phyloP scores from a whole-genome alignment of 2,888 invertebrate species.

The Coelinius sp. region DNA sequence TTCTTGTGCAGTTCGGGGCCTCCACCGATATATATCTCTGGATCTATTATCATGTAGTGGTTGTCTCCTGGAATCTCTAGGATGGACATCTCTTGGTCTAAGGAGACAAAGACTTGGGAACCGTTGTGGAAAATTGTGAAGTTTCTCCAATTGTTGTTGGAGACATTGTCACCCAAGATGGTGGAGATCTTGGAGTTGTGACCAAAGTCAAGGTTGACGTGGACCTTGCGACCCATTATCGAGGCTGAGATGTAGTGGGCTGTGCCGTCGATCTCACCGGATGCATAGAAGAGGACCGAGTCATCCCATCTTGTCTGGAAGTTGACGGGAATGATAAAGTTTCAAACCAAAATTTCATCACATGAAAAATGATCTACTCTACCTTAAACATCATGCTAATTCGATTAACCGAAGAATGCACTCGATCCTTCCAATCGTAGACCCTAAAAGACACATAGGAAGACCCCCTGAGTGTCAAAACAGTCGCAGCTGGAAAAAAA shows the following conservation, averaged over 20 bases:
- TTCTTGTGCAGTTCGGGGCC: slow-evolving; percentile 89
- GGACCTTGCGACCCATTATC: slow-evolving; percentile 85
- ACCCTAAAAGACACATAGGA: slow-evolving; percentile 94
- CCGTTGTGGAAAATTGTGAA: slow-evolving; percentile 88
- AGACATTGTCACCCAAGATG: slow-evolving; percentile 79
- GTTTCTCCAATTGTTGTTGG: slow-evolving; percentile 89
- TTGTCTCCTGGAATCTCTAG: slow-evolving; percentile 82
- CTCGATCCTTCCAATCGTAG: slow-evolving; percentile 93
- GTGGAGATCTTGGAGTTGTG: slow-evolving; percentile 81
- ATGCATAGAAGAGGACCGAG: slow-evolving; percentile 93
- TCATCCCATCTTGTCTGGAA: slow-evolving; percentile 89
- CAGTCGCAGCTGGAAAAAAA: slow-evolving; percentile 81
- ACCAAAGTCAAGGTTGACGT: slow-evolving; percentile 90
- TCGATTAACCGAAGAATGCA: slow-evolving; percentile 88
- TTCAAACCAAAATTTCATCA: not conserved
- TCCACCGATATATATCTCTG: slow-evolving; percentile 93
- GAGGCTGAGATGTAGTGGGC: slow-evolving; percentile 93
- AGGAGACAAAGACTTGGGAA: slow-evolving; percentile 79
- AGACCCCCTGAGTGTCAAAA: slow-evolving; percentile 89
- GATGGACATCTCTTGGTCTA: slow-evolving; percentile 81
- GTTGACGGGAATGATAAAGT: not conserved
- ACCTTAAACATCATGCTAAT: slow-evolving; percentile 92
- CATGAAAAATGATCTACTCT: slow-evolving; percentile 49
- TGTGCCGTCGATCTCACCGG: slow-evolving; percentile 89
- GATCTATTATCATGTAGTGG: slow-evolving; percentile 88